Conservation (phyloP, 2,113 vertebrate genomes). For the Sigmodon hispidus region DNA sequence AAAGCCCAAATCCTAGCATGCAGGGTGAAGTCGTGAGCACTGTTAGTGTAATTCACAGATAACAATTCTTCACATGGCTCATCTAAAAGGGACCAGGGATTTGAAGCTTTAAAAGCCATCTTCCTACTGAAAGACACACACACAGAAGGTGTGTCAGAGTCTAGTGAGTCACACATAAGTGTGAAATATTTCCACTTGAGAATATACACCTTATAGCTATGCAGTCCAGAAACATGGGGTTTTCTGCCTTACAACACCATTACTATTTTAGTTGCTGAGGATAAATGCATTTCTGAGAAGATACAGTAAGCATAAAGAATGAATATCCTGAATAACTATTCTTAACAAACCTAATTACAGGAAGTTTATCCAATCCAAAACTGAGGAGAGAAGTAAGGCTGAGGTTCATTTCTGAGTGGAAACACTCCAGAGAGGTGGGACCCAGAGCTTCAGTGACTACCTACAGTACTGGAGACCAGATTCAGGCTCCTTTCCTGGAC, state of each 20-base stretch:
- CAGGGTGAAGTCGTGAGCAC: neutral
- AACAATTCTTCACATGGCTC: neutral
- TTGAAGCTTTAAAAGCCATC: neutral
- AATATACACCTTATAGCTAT: neutral
- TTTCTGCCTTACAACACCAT: neutral
- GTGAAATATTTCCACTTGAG: slow-evolving; percentile 2
- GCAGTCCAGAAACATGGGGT: neutral
- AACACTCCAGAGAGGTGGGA: neutral
- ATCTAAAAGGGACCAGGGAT: neutral
- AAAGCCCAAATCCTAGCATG: neutral
- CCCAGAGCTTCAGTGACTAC: neutral
- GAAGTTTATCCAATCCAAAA: neutral
- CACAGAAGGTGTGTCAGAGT: neutral
- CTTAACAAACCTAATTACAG: neutral
- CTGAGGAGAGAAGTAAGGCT: neutral
- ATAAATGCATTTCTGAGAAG: slow-evolving; percentile 11
- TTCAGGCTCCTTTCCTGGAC: neutral
- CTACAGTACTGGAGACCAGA: neutral
- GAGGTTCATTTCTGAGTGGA: neutral
- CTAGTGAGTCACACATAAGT: neutral
- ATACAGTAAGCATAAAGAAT: neutral
- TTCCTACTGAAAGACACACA: neutral
- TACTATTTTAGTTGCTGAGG: slow-evolving; percentile 9
- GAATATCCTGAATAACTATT: neutral
- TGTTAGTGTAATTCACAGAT: neutral